These are phyloP conservation scores for Gobius niger DNA, from an alignment of 2,113 vertebrate species.

Conservation along the genomic window DNA sequence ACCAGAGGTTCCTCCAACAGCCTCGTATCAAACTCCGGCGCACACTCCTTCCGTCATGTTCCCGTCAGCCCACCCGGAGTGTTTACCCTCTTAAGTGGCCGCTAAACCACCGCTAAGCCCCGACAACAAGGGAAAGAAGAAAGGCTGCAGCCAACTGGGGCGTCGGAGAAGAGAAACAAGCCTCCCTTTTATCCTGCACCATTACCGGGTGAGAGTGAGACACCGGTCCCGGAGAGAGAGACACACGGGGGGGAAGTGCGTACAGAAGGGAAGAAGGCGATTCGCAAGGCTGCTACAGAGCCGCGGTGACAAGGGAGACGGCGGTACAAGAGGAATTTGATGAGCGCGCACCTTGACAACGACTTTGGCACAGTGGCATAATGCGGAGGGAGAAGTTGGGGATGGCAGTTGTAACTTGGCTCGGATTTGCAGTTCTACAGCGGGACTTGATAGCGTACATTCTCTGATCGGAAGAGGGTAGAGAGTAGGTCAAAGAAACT, in stretches of 20 bases:
- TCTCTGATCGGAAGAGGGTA: too few species aligned
- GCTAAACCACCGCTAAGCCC: slow-evolving; percentile 27
- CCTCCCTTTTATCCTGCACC: slow-evolving; percentile 37
- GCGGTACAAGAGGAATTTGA: slow-evolving; percentile 11
- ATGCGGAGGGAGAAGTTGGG: background rate
- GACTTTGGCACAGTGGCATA: background rate
- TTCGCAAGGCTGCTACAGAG: slow-evolving; percentile 6
- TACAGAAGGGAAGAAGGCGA: background rate
- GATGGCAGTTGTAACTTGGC: background rate
- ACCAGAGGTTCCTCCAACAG: slow-evolving; percentile 19
- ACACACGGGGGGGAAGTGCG: background rate
- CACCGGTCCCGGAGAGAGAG: slow-evolving; percentile 1
- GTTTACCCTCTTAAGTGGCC: slow-evolving; percentile 37
- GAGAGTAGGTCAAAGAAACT: too few species aligned
- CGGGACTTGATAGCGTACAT: background rate
- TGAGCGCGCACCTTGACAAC: slow-evolving; percentile 2
- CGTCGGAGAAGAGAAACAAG: slow-evolving; percentile 35
- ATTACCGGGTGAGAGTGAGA: slow-evolving; percentile 31
- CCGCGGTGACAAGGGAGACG: background rate
- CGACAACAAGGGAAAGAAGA: slow-evolving; percentile 30
- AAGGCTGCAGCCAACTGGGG: slow-evolving; percentile 26
- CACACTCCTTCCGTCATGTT: slow-evolving; percentile 17
- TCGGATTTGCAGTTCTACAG: background rate
- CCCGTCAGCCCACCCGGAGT: slow-evolving; percentile 16
- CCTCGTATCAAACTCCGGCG: slow-evolving; percentile 14